phyloP scores from a whole-genome alignment of 2,113 vertebrate species.

The Oncorhynchus tshawytscha region DNA sequence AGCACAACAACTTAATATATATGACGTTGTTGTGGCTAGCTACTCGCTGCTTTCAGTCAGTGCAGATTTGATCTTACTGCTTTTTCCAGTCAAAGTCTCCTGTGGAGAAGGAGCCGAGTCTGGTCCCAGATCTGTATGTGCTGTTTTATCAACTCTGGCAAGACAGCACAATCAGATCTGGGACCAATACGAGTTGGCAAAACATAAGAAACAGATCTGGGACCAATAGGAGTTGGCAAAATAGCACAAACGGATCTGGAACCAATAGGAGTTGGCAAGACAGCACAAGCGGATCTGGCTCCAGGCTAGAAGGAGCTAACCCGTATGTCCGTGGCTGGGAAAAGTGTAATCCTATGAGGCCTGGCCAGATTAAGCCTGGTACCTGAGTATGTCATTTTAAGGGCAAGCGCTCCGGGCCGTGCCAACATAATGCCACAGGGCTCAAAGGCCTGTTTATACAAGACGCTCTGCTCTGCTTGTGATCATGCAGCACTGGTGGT shows the following conservation, averaged over 20 bases:
- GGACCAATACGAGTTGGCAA: no score
- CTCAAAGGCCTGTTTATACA: conserved; percentile 17
- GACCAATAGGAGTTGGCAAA: no score
- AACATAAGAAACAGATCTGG: no score
- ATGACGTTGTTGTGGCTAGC: no score
- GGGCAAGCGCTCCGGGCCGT: neutral
- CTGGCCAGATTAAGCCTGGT: conserved; percentile 29
- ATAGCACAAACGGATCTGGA: no score
- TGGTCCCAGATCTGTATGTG: no score
- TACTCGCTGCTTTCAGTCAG: neutral
- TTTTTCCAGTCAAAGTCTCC: no score
- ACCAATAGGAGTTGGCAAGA: neutral
- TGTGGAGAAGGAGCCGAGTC: no score
- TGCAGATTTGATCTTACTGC: neutral
- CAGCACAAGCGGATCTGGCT: neutral
- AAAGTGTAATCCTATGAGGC: conserved; percentile 43
- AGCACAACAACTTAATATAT: neutral
- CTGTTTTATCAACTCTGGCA: no score
- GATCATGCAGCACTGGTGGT: neutral
- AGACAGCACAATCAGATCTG: no score
- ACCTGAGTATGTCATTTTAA: conserved; percentile 42
- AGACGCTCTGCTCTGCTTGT: neutral
- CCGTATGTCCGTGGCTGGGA: conserved; percentile 19
- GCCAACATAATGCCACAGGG: conserved; percentile 7
- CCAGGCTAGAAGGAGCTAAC: neutral